Evolutionary conservation across 2,113 vertebrate species (phyloP).

Genomic region (Hyla sarda): DNA sequence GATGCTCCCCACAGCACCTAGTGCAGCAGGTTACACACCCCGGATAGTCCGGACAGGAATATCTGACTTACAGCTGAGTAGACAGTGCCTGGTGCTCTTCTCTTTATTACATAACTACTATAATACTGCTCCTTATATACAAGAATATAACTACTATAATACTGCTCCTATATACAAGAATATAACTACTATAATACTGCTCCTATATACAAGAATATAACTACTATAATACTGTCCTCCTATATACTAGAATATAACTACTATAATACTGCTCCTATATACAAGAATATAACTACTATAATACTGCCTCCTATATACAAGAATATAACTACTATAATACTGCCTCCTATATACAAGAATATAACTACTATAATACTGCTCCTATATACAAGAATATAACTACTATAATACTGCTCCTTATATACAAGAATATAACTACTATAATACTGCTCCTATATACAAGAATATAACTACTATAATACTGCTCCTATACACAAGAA

Average conservation of each 20-base stretch:
- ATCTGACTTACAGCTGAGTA: no score
- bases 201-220: constrained; percentile 1
- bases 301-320: background rate
- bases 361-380: no score
- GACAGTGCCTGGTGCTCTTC: no score
- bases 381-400: no score
- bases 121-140: no score
- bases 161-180: background rate
- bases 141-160: background rate
- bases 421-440: background rate
- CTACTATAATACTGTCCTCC: background rate
- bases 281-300: constrained; percentile 5
- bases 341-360: no score
- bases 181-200: constrained; percentile 20
- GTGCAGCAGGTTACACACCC: no score
- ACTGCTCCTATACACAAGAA: background rate
- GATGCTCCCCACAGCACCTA: no score
- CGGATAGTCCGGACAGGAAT: no score
- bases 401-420: no score
- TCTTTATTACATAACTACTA: no score
- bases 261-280: background rate
- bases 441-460: background rate
- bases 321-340: no score
- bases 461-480: constrained; percentile 6
- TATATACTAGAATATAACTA: background rate